phyloP scores from a whole-genome alignment of 2,797 vertebrate species.

The Gymnothorax reevesii region DNA sequence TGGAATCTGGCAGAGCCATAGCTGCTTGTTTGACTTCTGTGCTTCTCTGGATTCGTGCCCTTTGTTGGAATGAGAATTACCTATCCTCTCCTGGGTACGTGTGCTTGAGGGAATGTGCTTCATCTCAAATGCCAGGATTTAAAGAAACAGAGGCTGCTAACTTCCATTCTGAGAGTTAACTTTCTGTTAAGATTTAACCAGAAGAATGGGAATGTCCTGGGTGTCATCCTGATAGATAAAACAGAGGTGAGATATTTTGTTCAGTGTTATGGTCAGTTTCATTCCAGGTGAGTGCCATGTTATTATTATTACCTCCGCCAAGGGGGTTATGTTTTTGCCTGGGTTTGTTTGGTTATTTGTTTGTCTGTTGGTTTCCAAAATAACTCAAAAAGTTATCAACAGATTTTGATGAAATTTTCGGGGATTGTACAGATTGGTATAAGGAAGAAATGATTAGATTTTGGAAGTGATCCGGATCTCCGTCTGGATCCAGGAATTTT shows the following conservation, averaged over 20 bases:
- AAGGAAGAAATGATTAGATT: no score
- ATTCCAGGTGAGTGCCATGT: slow-evolving; percentile 17
- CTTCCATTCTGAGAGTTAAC: slow-evolving; percentile 66
- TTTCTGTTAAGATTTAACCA: slow-evolving; percentile 68
- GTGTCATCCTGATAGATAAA: slow-evolving; percentile 41
- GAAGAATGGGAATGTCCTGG: slow-evolving; percentile 55
- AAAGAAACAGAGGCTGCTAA: slow-evolving; percentile 69
- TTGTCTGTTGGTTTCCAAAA: no score
- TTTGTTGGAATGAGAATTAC: slow-evolving; percentile 6
- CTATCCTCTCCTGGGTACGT: neutral
- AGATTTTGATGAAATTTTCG: no score
- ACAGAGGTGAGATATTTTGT: slow-evolving; percentile 39
- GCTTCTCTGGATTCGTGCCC: neutral
- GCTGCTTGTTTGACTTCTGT: neutral
- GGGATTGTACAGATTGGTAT: no score
- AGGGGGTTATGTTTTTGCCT: no score
- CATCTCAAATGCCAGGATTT: slow-evolving; percentile 36
- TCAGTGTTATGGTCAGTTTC: slow-evolving; percentile 40
- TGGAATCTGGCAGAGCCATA: neutral
- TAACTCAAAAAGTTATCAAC: no score
- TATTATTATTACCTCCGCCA: slow-evolving; percentile 40
- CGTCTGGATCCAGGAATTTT: no score
- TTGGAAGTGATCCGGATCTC: no score
- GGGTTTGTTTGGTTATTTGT: no score
- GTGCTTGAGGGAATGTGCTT: neutral